These are phyloP conservation scores for Cephalopachus bancanus DNA, from an alignment of 2,797 vertebrate species.

Conservation along the genomic window DNA sequence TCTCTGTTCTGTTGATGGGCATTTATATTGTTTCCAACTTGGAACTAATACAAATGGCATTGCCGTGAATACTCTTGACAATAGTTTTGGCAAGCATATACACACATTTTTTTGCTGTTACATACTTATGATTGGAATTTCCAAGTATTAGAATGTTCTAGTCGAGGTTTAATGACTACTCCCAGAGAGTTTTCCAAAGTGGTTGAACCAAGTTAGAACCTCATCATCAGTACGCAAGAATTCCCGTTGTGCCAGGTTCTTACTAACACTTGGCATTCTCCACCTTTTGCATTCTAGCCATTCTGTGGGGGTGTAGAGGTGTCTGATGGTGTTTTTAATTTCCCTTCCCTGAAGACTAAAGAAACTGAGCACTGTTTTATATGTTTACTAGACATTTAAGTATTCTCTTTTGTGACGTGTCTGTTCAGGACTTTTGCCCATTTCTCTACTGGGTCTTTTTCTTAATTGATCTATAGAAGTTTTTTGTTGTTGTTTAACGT, in stretches of 20 bases:
- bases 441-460: constrained; percentile 20
- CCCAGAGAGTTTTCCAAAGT: background rate
- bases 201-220: background rate
- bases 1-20: background rate
- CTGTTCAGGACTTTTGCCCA: background rate
- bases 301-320: background rate
- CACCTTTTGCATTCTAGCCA: background rate
- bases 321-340: background rate
- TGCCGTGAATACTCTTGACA: background rate
- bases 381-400: background rate
- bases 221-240: background rate
- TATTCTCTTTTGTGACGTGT: background rate
- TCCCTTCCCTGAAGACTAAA: background rate
- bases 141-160: background rate
- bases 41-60: background rate
- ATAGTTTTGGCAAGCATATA: background rate
- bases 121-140: background rate
- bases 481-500: background rate
- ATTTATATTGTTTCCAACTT: background rate
- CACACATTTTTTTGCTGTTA: background rate
- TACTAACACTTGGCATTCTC: background rate
- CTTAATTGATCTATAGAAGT: background rate
- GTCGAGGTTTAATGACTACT: background rate
- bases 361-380: background rate
- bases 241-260: background rate